Evolutionary conservation across 2,888 invertebrate genomes (phyloP).

Genomic region (Campoletis raptor): DNA sequence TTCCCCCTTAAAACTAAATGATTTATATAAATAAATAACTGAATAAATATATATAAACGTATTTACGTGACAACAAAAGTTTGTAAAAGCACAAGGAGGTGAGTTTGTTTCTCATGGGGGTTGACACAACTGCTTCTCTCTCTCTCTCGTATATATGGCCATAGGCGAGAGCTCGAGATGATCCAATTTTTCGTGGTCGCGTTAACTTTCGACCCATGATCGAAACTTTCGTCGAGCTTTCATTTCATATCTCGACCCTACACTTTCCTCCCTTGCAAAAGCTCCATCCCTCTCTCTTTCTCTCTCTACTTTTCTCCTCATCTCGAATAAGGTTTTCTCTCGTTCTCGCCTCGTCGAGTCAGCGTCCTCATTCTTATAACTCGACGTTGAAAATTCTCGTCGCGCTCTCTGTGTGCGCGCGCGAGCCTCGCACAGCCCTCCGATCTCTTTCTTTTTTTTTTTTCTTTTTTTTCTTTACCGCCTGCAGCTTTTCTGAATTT

Average conservation of each 20-base stretch:
- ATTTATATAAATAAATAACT: not conserved
- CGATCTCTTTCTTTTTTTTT: constrained; percentile 1
- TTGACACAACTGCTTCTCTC: constrained; percentile 1
- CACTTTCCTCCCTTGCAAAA: not conserved
- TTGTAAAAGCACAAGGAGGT: constrained; percentile 14
- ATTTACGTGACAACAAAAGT: not conserved
- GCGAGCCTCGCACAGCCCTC: not conserved
- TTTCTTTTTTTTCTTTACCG: constrained; percentile 5
- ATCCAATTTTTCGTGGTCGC: constrained; percentile 54
- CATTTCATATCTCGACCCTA: constrained; percentile 41
- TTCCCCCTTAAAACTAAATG: not conserved
- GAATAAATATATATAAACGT: not conserved
- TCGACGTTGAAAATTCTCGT: constrained; percentile 65
- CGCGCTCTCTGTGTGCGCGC: constrained; percentile 31
- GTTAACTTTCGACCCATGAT: constrained; percentile 56
- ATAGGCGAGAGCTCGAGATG: constrained; percentile 51
- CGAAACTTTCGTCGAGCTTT: constrained; percentile 56
- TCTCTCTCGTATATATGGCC: constrained; percentile 1
- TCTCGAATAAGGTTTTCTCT: constrained; percentile 40
- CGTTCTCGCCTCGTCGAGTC: constrained; percentile 65
- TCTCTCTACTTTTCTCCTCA: not conserved
- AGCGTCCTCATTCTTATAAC: constrained; percentile 68
- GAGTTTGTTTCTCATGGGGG: constrained; percentile 61
- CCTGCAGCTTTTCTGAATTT: constrained; percentile 55
- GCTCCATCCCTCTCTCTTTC: constrained; percentile 15